These are phyloP conservation scores for Heloderma charlesbogerti DNA, from an alignment of 2,113 vertebrate genomes.

Conservation along the genomic window DNA sequence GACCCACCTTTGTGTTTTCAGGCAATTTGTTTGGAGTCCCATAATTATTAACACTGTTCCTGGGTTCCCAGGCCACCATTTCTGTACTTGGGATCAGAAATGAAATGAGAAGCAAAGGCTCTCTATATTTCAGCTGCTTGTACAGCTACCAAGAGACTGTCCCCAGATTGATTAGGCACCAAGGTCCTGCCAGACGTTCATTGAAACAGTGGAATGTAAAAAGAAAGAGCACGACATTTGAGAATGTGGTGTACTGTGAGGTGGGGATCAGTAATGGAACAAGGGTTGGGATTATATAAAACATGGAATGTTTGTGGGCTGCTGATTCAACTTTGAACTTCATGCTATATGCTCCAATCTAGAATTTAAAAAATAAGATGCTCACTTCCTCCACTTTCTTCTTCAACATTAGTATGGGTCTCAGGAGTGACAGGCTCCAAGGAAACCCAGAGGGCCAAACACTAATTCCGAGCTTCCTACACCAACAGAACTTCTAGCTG, in stretches of 20 bases:
- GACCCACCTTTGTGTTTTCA: conserved; percentile 66
- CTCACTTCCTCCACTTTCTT: neutral
- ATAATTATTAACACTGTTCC: conserved; percentile 72
- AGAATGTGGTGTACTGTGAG: neutral
- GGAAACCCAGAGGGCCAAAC: neutral
- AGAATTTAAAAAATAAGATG: neutral
- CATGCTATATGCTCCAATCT: neutral
- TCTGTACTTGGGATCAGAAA: conserved; percentile 55
- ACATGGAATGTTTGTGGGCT: neutral
- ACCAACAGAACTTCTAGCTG: neutral
- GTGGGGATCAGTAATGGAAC: neutral
- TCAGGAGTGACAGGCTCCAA: neutral
- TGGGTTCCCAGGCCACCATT: neutral
- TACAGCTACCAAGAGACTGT: neutral
- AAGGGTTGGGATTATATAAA: neutral
- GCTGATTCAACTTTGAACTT: neutral
- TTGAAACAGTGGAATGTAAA: neutral
- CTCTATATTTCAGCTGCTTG: neutral
- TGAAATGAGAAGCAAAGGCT: conserved; percentile 51
- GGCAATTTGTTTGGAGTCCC: conserved; percentile 57
- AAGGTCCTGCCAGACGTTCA: neutral
- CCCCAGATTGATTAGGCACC: neutral
- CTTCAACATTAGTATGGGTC: neutral
- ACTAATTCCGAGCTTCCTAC: neutral
- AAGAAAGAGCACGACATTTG: neutral